Base-by-base conservation (phyloP, 2,113 vertebrate species). In the Lophotis ruficrista region DNA sequence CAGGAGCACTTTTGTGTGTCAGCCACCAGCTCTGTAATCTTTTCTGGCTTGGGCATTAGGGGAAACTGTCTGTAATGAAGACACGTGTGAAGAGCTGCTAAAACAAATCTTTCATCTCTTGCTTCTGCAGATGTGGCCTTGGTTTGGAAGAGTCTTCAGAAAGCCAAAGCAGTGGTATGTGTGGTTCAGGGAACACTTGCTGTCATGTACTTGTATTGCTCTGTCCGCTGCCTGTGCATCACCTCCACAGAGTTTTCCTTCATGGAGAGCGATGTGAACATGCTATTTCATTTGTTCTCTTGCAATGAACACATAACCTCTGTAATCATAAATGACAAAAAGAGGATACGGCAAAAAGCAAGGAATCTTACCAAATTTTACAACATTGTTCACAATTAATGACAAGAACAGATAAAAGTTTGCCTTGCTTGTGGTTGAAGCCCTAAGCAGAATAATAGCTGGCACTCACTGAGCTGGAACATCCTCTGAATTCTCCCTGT, bases 151-250 rank as follows among this genome's bases (percentile, higher is more conserved):
- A 87, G 89, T n/a, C 90, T 96, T 41, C 11, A 13, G 64, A 58
- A 75, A 51, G 85, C 89, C 64, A 60, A 90, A 82, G 90, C 53
- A n/a, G 71, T 73, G 94, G 96, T 92, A 73, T 0, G 89, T 80
- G 78, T 2, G 11, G 27, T 16, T 68, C 16, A 33, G 62, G 84
- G 57, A 78, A 20, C 9, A 1, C 9, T 58, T 65, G 43, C 48
- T 83, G 31, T 57, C 50, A 25, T 21, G 14, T 22, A 24, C 24
- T 22, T 57, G 47, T 51, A 24, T 60, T 4, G 0, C 28, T 76
- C 28, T 95, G 9, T 58, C 61, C 82, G 16, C 73, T 66, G 14
- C n/a, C 21, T 43, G 12, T 20, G 47, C 48, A 33, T 57, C 60
- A 25, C 35, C 69, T 58, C 75, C 66, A 24, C 28, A 41, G 45